phyloP scores from a whole-genome alignment of 2,888 invertebrate species.

The Dyspetes luteomarginatus region DNA sequence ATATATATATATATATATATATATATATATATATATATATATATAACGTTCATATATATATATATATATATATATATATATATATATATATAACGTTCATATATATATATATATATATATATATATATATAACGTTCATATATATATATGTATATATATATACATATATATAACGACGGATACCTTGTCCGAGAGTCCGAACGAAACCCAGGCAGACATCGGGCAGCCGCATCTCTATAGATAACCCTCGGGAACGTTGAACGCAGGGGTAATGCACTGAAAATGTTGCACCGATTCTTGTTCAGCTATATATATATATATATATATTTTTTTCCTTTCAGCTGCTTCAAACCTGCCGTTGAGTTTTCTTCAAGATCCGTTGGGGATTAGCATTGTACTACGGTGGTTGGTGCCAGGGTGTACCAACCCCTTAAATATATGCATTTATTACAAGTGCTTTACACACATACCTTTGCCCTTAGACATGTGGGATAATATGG shows the following conservation, averaged over 20 bases:
- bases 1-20: too few species aligned
- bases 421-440: constrained; percentile 71
- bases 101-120: too few species aligned
- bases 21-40: too few species aligned
- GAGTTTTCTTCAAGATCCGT: too few species aligned
- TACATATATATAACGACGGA: not conserved
- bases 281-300: constrained; percentile 29
- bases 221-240: constrained; percentile 72
- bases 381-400: constrained; percentile 26
- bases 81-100: too few species aligned
- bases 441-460: too few species aligned
- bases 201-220: constrained; percentile 71
- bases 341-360: too few species aligned
- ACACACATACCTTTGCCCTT: too few species aligned
- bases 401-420: constrained; percentile 62
- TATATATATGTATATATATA: not conserved
- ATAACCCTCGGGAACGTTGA: constrained; percentile 75
- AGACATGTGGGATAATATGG: too few species aligned
- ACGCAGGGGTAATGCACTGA: constrained; percentile 74
- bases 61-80: too few species aligned
- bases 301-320: not conserved
- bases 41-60: too few species aligned
- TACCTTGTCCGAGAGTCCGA: constrained; percentile 8
- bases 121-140: too few species aligned
- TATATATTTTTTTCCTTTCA: not conserved